phyloP scores from a whole-genome alignment of 2,888 invertebrate species.

The Tachystola acroxantha region DNA sequence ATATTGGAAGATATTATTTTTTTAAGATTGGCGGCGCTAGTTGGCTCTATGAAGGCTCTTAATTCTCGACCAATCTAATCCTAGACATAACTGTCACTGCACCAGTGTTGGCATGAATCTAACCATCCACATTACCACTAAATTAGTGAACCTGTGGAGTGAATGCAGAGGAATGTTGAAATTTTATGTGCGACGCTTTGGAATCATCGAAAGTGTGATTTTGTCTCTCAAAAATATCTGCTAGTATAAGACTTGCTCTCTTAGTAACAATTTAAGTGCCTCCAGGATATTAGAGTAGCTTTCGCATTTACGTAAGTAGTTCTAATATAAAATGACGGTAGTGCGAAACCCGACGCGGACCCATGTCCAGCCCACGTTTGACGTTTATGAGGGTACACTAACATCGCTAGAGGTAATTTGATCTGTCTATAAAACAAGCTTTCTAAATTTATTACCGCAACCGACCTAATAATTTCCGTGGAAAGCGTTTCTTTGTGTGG shows the following conservation, averaged over 20 bases:
- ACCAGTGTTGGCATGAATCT: too few species aligned
- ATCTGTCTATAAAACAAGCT: conserved; percentile 53
- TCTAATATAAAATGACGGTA: conserved; percentile 44
- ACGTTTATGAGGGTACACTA: conserved; percentile 70
- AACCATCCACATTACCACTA: too few species aligned
- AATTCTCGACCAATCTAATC: too few species aligned
- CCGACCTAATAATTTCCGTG: conserved; percentile 6
- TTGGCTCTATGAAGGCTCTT: too few species aligned
- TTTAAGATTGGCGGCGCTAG: too few species aligned
- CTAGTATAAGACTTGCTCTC: background rate
- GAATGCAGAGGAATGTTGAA: too few species aligned
- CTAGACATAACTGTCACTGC: too few species aligned
- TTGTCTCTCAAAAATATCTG: too few species aligned
- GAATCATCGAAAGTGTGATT: too few species aligned
- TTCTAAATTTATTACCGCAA: conserved; percentile 39
- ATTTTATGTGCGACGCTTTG: too few species aligned
- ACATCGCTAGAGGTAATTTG: conserved; percentile 50
- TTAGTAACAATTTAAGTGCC: conserved; percentile 1
- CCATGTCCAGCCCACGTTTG: conserved; percentile 54
- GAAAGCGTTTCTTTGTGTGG: background rate
- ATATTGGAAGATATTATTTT: too few species aligned
- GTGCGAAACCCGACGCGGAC: conserved; percentile 53
- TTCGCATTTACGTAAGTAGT: conserved; percentile 17
- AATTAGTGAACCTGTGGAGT: too few species aligned
- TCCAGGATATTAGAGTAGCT: conserved; percentile 8